Percentiles rank a stretch among this genome's conserved stretches.
These are phyloP conservation scores for Drosophila navojoa DNA, from an alignment of 1,140 invertebrate genomes.

Conservation along the genomic window DNA sequence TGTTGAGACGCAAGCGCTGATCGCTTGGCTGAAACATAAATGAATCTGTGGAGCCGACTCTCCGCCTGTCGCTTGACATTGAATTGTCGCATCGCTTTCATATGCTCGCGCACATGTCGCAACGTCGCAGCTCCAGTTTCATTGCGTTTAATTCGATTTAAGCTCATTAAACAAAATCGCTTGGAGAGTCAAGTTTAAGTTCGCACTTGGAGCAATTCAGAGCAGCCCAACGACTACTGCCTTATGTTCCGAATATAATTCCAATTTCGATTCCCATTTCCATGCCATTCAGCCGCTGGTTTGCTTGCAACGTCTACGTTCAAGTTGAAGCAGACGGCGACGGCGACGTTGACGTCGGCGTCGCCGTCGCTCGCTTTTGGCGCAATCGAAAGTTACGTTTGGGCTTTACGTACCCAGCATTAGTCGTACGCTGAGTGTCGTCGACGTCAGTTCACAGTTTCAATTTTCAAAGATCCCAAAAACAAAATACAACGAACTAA, in stretches of 20 bases:
- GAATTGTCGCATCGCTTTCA: conserved; percentile 39
- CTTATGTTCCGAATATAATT: conserved; percentile 37
- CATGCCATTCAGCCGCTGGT: conserved; percentile 5
- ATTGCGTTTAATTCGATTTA: conserved; percentile 29
- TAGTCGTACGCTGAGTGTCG: conserved; percentile 70
- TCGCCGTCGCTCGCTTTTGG: conserved; percentile 54
- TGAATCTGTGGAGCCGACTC: neutral
- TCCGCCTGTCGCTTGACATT: conserved; percentile 26
- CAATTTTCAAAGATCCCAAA: conserved; percentile 16
- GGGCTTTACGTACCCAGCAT: conserved; percentile 73
- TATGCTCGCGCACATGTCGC: neutral
- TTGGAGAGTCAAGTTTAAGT: conserved; percentile 5
- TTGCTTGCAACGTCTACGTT: conserved; percentile 19
- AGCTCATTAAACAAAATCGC: conserved; percentile 21
- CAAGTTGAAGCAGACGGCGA: neutral
- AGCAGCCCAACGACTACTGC: conserved; percentile 1
- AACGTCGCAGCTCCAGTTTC: conserved; percentile 24
- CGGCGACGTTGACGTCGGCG: neutral
- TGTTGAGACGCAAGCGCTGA: neutral
- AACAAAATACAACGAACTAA: neutral
- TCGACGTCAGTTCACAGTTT: conserved; percentile 71
- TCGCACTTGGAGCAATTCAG: neutral
- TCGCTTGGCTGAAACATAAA: conserved; percentile 11
- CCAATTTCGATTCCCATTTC: conserved; percentile 29
- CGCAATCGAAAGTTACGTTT: conserved; percentile 81